Percentiles rank a stretch among this genome's conserved stretches.
Conservation (phyloP, 2,888 invertebrate species). For the Digitonthophagus gazella region DNA sequence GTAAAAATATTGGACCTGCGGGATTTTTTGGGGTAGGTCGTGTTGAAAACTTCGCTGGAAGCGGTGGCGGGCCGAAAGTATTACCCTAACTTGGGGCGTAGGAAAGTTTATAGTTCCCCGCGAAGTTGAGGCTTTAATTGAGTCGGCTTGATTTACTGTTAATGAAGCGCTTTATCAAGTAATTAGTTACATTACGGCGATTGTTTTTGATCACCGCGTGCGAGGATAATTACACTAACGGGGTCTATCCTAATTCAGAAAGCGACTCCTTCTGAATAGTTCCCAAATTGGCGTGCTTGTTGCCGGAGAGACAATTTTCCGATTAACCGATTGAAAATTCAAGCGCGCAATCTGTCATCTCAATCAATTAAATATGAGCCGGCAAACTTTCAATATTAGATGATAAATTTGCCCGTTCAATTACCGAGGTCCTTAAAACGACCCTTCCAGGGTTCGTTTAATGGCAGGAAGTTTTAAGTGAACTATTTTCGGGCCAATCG, state of each 20-base stretch:
- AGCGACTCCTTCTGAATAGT: background rate
- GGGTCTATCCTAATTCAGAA: background rate
- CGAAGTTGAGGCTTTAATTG: constrained; percentile 13
- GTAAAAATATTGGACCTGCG: background rate
- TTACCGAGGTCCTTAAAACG: constrained; percentile 9
- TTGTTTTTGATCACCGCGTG: background rate
- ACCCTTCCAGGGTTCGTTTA: background rate
- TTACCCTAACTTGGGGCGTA: background rate
- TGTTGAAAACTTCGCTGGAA: background rate
- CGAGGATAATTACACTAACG: background rate
- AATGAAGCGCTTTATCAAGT: constrained; percentile 6
- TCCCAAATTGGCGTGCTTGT: background rate
- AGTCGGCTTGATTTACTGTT: constrained; percentile 11
- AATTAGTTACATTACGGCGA: background rate
- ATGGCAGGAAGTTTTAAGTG: constrained; percentile 10
- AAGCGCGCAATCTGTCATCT: constrained; percentile 6
- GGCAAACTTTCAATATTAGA: constrained; percentile 13
- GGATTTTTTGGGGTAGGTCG: background rate
- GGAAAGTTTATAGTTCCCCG: background rate
- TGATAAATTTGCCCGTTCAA: constrained; percentile 16
- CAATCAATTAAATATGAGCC: constrained; percentile 15
- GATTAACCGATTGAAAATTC: constrained; percentile 12
- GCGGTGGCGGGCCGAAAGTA: background rate
- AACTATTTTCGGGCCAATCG: constrained; percentile 4
- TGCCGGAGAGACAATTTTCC: background rate